A percentile compares a stretch with the other conserved stretches of the same genome.
phyloP scores from a whole-genome alignment of 53 echinoderm and acorn worm genomes.

The Astropecten irregularis region DNA sequence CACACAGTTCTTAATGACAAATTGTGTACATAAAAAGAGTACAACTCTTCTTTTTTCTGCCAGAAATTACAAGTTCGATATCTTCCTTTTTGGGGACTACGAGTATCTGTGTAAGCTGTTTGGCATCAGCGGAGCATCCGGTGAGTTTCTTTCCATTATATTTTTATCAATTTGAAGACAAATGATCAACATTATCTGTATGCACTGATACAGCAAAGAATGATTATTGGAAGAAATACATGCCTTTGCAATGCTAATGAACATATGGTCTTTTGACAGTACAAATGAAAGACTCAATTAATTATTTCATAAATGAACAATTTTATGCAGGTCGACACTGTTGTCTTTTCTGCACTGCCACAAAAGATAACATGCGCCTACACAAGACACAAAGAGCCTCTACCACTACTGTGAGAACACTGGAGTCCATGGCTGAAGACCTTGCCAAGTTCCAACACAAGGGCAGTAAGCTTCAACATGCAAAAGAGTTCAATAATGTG shows the following conservation, averaged over 20 bases:
- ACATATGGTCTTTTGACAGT: too few species aligned
- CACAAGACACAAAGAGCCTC: neutral
- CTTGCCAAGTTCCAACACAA: neutral
- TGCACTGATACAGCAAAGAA: neutral
- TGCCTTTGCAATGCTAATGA: neutral
- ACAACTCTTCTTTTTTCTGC: too few species aligned
- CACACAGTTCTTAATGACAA: too few species aligned
- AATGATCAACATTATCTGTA: neutral
- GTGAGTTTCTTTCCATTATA: neutral
- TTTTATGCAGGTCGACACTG: slow-evolving; percentile 6
- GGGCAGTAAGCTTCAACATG: neutral
- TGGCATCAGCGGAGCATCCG: slow-evolving; percentile 19
- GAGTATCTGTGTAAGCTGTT: slow-evolving; percentile 18
- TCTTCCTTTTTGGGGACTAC: slow-evolving; percentile 32
- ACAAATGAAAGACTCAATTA: too few species aligned
- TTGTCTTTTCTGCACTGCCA: neutral
- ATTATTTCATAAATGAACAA: slow-evolving; percentile 1
- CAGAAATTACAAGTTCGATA: too few species aligned
- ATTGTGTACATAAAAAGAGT: too few species aligned
- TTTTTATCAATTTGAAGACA: neutral
- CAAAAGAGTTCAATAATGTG: slow-evolving; percentile 15
- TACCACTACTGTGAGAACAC: neutral
- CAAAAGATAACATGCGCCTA: neutral
- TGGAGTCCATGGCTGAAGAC: neutral
- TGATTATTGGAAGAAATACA: neutral